Conservation (phyloP, 1,140 invertebrate genomes). For the Cherax quadricarinatus region DNA sequence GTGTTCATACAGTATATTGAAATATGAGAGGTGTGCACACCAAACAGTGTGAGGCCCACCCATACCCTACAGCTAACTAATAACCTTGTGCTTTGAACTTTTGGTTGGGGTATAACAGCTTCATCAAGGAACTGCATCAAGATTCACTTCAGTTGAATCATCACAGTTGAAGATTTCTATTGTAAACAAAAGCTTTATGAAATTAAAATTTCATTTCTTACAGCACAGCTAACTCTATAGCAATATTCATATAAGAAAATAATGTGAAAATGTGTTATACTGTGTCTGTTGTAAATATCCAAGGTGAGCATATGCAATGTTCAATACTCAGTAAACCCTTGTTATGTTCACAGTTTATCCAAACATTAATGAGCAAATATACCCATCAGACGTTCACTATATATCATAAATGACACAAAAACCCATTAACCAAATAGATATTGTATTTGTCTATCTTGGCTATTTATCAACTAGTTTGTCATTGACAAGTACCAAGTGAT, state of each 20-base stretch:
- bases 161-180: not conserved
- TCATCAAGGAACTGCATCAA: not conserved
- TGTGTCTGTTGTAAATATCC: not conserved
- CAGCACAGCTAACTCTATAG: not conserved
- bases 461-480: too few species aligned
- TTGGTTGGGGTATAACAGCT: constrained; percentile 6
- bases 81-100: not conserved
- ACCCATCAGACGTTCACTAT: too few species aligned
- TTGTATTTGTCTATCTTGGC: too few species aligned
- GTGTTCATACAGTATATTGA: not conserved
- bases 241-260: not conserved
- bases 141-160: not conserved
- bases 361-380: not conserved
- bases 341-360: not conserved
- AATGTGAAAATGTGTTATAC: not conserved
- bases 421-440: too few species aligned
- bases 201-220: not conserved
- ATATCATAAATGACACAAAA: too few species aligned
- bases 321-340: not conserved
- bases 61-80: not conserved
- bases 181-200: not conserved
- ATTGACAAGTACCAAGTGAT: too few species aligned
- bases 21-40: not conserved
- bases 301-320: not conserved
- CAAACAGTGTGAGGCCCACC: not conserved